These are phyloP conservation scores for Otolemur garnettii DNA, from an alignment of 2,113 vertebrate genomes.

Conservation along the genomic window DNA sequence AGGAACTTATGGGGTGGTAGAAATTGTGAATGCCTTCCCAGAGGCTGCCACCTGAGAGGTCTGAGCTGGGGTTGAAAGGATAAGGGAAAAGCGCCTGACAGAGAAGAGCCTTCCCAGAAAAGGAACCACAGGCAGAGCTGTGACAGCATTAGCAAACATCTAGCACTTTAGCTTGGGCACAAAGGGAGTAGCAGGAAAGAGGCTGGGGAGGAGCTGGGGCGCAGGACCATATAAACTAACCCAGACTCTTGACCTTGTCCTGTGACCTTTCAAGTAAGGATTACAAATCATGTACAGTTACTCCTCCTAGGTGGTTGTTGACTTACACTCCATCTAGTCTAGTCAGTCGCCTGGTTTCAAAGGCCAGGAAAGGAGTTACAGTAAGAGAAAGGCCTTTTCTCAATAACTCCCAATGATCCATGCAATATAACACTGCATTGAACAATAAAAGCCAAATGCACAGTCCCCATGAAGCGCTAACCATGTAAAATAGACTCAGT, in stretches of 20 bases:
- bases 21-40: neutral
- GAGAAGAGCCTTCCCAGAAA: neutral
- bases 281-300: neutral
- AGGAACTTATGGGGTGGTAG: too few relatives aligned
- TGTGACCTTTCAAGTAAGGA: neutral
- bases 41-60: neutral
- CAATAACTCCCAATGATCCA: neutral
- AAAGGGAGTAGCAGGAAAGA: neutral
- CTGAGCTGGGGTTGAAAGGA: neutral
- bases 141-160: neutral
- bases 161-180: neutral
- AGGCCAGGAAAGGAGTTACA: neutral
- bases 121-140: neutral
- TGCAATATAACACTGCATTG: neutral
- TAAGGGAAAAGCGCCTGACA: neutral
- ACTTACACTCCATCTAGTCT: neutral
- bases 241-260: neutral
- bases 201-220: neutral
- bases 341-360: neutral
- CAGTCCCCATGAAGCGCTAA: neutral
- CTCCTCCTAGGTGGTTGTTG: neutral
- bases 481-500: neutral
- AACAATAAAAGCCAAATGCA: neutral
- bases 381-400: neutral
- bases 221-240: slow-evolving; percentile 8